Evolutionary conservation across 2,113 vertebrate genomes (phyloP), one percentile per base, ranked within the genome.

Genomic region (Ceuthmochares aereus): DNA sequence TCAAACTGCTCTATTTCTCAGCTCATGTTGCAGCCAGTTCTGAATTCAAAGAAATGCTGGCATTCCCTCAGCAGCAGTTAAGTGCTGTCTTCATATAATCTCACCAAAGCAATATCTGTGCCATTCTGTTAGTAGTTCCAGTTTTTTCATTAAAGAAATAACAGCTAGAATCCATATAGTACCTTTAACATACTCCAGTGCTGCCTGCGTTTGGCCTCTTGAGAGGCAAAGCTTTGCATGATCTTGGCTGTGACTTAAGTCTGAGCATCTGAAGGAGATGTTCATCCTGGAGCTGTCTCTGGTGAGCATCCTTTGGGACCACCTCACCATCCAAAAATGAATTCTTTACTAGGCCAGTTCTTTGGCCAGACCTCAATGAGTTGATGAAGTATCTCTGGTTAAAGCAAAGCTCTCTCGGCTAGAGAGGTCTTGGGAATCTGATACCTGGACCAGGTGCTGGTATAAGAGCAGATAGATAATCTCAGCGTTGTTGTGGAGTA

Each of bases 391-490:
- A 6, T 52, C 40, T 79, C 52, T 51, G n/a, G 26, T 78, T 80
- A 10, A 16, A 81, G 73, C 47, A 74, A 64, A 80, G 59, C 47
- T 77, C 3, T 2, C 20, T 49, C 59, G 30, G 22, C 9, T 8
- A 20, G 60, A 55, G 77, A 58, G 54, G 30, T 32, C 54, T 72
- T 0, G 0, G 43, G 30, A 40, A 6, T 40, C 56, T 40, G 36
- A 27, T 47, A n/a, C 47, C 19, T 2, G 10, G 32, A 63, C 13
- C 10, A 58, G 45, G 51, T 26, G n/a, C 30, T 1, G 3, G 37
- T 20, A 6, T 29, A 66, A 58, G 45, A 72, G 52, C 56, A 52
- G 52, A 15, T 23, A 30, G 64, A 67, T 80, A 18, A 27, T 21
- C 49, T 40, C 1, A 2, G 58, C 9, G 4, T 34, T 95, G 45